These are phyloP conservation scores for Mus spretus DNA, from an alignment of 2,797 vertebrate species.

Conservation along the genomic window DNA sequence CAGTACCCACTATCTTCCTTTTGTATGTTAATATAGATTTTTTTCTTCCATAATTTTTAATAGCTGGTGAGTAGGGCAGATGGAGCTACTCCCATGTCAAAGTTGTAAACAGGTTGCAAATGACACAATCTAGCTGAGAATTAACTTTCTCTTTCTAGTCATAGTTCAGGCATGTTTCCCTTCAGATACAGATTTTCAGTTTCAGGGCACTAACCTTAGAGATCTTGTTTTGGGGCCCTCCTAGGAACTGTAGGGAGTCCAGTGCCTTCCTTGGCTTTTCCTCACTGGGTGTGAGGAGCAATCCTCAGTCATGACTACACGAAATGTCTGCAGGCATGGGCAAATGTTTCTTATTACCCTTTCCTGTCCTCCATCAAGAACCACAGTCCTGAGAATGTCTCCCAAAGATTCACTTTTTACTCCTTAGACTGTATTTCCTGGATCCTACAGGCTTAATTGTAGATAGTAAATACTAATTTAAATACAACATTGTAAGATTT, in stretches of 20 bases:
- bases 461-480: conserved; percentile 24
- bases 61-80: not conserved
- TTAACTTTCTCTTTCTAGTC: not conserved
- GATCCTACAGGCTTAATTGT: conserved; percentile 46
- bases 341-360: not conserved
- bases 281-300: not conserved
- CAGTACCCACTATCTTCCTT: not conserved
- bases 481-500: conserved; percentile 33
- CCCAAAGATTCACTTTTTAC: not conserved
- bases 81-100: not conserved
- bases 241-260: not conserved
- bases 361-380: not conserved
- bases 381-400: not conserved
- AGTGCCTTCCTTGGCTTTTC: not conserved
- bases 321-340: not conserved
- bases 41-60: conserved; percentile 14
- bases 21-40: not conserved
- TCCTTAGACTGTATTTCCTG: not conserved
- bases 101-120: not conserved
- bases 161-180: not conserved
- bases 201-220: not conserved
- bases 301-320: not conserved
- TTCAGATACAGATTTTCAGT: not conserved
- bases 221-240: not conserved
- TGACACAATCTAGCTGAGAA: not conserved